Base-by-base conservation (phyloP, 2,797 vertebrate genomes). In the Eremophila alpestris region DNA sequence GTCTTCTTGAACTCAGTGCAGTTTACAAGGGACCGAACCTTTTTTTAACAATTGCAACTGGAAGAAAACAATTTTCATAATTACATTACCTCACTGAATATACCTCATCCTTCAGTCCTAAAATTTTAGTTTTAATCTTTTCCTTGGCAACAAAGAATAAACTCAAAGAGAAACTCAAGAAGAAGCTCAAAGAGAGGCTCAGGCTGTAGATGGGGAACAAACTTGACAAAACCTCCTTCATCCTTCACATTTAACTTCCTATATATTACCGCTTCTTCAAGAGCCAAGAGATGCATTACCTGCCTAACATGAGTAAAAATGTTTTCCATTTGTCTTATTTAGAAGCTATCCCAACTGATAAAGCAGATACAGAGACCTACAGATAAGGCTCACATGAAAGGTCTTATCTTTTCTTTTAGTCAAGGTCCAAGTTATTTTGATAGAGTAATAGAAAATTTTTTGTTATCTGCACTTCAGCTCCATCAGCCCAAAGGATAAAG, bases 321-420 rank as follows among this genome's bases (percentile, higher is more conserved):
- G 27, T 78, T 89, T 80, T 77, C 64, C 41, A 58, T 65, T 78
- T 56, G 11, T 83, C 95, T 95, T 85, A 91, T 64, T 93, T 64
- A 70, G 60, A 71, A 83, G 30, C 54, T 83, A n/a, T 83, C 80
- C 76, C 43, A 93, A 55, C 54, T 86, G 89, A 91, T 81, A 41
- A 89, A 92, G 51, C 81, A 87, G 90, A 93, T 94, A 90, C 2
- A 71, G 79, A 91, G 76, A 87, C 19, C 19, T 69, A 80, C 27
- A 81, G 87, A 96, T 87, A 92, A 91, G 8, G 36, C 65, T 78
- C 16, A 68, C 32, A 87, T 65, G 51, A 92, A 87, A 94, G 40
- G 69, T 69, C 36, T 89, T 93, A 89, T 84, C 83, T 91, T 89
- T 95, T 77, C 64, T 84, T 89, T 92, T 54, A 91, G 75, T 75